These are phyloP conservation scores for Sinella curviseta DNA, from an alignment of 1,140 invertebrate species.

Conservation along the genomic window DNA sequence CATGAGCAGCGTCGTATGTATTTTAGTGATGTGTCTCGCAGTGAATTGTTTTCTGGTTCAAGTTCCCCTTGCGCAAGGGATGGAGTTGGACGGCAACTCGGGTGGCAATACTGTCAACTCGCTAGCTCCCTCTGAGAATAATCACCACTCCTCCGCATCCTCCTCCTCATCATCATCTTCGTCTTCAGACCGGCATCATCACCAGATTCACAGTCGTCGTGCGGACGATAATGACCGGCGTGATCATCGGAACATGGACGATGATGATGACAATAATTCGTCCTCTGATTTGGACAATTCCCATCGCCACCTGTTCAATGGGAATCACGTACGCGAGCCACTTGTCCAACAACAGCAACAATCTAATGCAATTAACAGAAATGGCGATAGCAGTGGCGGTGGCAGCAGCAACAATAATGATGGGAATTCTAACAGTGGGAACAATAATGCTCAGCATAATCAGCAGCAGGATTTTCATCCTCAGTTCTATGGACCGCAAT, in stretches of 20 bases:
- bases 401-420: no score
- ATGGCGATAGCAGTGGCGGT: no score
- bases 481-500: not conserved
- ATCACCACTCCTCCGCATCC: not conserved
- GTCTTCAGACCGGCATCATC: not conserved
- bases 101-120: not conserved
- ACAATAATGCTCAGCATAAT: not conserved
- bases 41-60: not conserved
- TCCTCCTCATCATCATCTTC: not conserved
- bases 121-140: not conserved
- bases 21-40: not conserved
- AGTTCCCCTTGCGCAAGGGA: not conserved
- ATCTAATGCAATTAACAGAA: constrained; percentile 4
- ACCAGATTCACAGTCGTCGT: not conserved
- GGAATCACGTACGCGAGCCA: constrained; percentile 15
- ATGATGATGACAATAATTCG: not conserved
- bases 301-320: not conserved
- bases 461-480: not conserved
- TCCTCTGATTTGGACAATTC: not conserved
- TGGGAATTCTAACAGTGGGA: not conserved
- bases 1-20: not conserved
- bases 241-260: not conserved
- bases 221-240: not conserved
- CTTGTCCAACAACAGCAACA: not conserved
- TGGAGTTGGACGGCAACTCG: not conserved